These are phyloP conservation scores for Alloplasta piceator DNA, from an alignment of 2,888 invertebrate species.

Conservation along the genomic window DNA sequence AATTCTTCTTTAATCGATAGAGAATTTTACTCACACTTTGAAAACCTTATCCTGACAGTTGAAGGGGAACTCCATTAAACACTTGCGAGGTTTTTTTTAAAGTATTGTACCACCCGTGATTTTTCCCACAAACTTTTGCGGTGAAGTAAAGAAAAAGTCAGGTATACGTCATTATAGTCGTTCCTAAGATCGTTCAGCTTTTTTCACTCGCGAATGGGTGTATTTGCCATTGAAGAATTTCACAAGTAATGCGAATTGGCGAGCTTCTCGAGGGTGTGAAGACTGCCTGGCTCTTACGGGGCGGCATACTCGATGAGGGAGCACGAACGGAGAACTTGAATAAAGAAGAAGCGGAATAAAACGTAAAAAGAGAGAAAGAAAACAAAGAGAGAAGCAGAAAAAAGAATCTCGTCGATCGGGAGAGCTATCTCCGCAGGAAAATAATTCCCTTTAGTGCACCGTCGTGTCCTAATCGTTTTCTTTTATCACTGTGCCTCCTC, in stretches of 20 bases:
- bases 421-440: conserved; percentile 57
- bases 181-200: too few relatives aligned
- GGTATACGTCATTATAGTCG: too few relatives aligned
- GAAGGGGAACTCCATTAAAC: too few relatives aligned
- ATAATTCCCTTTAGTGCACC: conserved; percentile 61
- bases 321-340: conserved; percentile 9
- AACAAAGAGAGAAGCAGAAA: conserved; percentile 7
- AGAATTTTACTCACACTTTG: too few relatives aligned
- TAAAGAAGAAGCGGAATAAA: conserved; percentile 25
- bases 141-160: background rate
- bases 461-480: conserved; percentile 61
- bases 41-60: too few relatives aligned
- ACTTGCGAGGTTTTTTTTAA: too few relatives aligned
- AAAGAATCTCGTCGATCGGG: conserved; percentile 42
- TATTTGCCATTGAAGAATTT: background rate
- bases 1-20: too few relatives aligned
- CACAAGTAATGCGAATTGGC: background rate
- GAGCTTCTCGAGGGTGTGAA: conserved; percentile 33
- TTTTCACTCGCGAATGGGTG: background rate
- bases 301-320: conserved; percentile 9
- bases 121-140: background rate
- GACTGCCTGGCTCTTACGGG: conserved; percentile 2
- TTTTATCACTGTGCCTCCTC: conserved; percentile 44
- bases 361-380: conserved; percentile 7
- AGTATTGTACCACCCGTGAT: too few relatives aligned